phyloP scores from a whole-genome alignment of 2,797 vertebrate genomes.

The Lagorchestes hirsutus region DNA sequence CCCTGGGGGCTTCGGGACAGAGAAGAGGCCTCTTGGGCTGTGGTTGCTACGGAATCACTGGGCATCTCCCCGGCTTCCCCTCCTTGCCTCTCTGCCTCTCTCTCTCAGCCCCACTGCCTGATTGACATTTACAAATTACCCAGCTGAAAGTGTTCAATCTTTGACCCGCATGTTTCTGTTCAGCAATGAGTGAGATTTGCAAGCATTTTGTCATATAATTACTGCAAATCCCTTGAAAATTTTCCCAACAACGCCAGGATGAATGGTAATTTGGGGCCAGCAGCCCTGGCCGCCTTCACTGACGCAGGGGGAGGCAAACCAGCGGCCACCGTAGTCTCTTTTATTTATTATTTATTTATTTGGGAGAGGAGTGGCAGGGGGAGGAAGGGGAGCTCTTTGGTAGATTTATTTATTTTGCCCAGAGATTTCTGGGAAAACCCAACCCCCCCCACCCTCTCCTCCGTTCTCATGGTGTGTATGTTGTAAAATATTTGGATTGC shows the following conservation, averaged over 20 bases:
- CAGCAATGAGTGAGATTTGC: constrained; percentile 96
- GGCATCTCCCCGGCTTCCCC: constrained; percentile 60
- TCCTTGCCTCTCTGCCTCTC: constrained; percentile 83
- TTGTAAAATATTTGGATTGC: constrained; percentile 84
- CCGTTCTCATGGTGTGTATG: constrained; percentile 50
- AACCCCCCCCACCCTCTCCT: constrained; percentile 31
- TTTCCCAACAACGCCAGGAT: constrained; percentile 91
- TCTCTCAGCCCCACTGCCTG: constrained; percentile 92
- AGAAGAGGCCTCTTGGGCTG: constrained; percentile 85
- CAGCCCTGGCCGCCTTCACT: constrained; percentile 85
- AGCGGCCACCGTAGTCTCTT: constrained; percentile 58
- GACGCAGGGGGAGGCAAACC: constrained; percentile 86
- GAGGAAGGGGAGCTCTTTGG: constrained; percentile 16
- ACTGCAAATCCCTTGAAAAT: constrained; percentile 99
- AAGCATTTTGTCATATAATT: constrained; percentile 99
- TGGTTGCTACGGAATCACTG: constrained; percentile 76
- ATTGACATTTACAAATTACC: constrained; percentile 99
- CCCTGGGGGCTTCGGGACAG: constrained; percentile 67
- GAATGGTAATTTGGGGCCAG: constrained; percentile 93
- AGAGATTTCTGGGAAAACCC: constrained; percentile 79
- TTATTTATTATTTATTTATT: constrained; percentile 70
- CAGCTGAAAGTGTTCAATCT: constrained; percentile 95
- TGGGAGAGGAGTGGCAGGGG: background rate
- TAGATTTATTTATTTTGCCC: constrained; percentile 73
- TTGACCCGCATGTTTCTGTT: constrained; percentile 98